Conservation (phyloP, 1,140 invertebrate species). For the Drosophila neocordata region DNA sequence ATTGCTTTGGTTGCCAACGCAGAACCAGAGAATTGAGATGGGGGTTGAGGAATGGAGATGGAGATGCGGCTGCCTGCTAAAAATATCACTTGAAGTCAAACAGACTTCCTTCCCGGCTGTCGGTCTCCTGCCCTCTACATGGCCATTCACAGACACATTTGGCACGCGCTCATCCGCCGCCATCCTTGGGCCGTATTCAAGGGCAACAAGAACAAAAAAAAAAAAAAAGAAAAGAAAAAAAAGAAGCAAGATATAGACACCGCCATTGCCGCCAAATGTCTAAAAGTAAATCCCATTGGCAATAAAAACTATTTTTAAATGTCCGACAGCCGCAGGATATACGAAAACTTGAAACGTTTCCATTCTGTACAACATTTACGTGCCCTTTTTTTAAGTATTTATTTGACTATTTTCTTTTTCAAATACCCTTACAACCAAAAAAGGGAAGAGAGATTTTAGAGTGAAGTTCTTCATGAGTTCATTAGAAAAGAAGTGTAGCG, state of each 20-base stretch:
- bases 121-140: conserved; percentile 44
- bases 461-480: no score
- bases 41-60: not conserved
- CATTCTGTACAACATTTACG: not conserved
- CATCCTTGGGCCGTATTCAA: conserved; percentile 25
- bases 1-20: conserved; percentile 33
- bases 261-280: conserved; percentile 34
- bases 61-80: conserved; percentile 46
- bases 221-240: no score
- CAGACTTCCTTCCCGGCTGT: not conserved
- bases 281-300: conserved; percentile 29
- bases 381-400: not conserved
- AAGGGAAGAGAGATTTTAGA: not conserved
- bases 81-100: conserved; percentile 49
- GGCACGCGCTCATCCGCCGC: conserved; percentile 49
- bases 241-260: conserved; percentile 30
- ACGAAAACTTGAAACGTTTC: conserved; percentile 7
- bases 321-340: conserved; percentile 30
- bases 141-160: conserved; percentile 54
- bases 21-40: conserved; percentile 3
- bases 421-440: no score
- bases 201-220: conserved; percentile 25
- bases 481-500: no score
- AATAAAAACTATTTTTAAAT: conserved; percentile 54
- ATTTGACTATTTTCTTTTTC: not conserved